These are phyloP conservation scores for Coenonympha arcania DNA, from an alignment of 2,888 invertebrate genomes.

Conservation along the genomic window DNA sequence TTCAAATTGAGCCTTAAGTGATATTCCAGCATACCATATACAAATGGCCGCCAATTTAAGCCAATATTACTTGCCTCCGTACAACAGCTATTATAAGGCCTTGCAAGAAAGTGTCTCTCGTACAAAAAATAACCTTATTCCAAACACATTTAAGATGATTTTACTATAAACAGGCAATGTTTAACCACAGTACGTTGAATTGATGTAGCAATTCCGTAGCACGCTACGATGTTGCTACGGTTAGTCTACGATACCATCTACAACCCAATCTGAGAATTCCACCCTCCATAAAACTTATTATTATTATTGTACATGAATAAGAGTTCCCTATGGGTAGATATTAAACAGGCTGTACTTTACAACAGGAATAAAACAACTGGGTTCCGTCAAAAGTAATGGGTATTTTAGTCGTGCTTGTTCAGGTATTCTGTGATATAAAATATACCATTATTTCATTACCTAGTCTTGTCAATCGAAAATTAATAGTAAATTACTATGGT, in stretches of 20 bases:
- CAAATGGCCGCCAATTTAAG: constrained; percentile 19
- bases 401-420: no score
- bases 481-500: no score
- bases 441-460: no score
- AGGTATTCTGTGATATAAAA: no score
- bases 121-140: background rate
- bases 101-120: background rate
- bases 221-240: constrained; percentile 12
- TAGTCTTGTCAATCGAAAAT: no score
- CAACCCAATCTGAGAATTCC: constrained; percentile 1
- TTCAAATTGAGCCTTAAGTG: background rate
- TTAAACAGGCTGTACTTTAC: no score
- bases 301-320: no score
- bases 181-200: constrained; percentile 9
- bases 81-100: constrained; percentile 15
- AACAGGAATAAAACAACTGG: no score
- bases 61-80: constrained; percentile 12
- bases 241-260: constrained; percentile 6
- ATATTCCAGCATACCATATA: constrained; percentile 1
- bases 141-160: background rate
- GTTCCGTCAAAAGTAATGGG: no score
- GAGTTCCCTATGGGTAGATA: no score
- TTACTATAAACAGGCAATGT: background rate
- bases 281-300: background rate
- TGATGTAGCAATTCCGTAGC: constrained; percentile 17